Base-by-base conservation (phyloP, 2,888 invertebrate species). In the Pachliopta kotzebuea region DNA sequence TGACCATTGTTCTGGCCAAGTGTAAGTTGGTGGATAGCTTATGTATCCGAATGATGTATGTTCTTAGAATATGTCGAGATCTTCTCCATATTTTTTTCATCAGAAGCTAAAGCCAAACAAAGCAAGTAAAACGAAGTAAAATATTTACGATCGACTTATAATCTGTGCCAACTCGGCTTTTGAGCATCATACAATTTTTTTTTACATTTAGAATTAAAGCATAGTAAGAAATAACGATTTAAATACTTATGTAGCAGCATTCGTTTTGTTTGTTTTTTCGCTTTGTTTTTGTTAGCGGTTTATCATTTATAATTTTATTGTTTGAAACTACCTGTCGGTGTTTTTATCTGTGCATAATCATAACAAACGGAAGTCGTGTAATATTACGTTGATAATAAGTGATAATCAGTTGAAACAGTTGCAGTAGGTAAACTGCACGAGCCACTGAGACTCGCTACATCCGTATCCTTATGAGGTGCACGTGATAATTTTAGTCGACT, bases 341-440 rank as follows among this genome's bases (percentile, higher is more conserved):
- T 56, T 56, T 42, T 29, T 55, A 29, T 55, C 42, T 29, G 45
- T 20, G 56, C 17, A 23, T 26, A 26, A 20, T 60, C 20, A 31
- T 60, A 50, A 52, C 52, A 60, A 60, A 60, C 60, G 60, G 60
- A 60, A 55, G 61, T 37, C 60, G 26, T 45, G 20, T 50, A 50
- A 59, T n/a, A 21, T 56, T 55, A 61, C 42, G 54, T 49, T n/a
- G 0, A 4, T 61, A 60, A 52, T 60, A 50, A 20, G 23, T 21
- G 20, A 23, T 21, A 52, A 52, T 21, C 50, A 52, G 50, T 52
- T 52, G 7, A 52, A 52, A 52, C 21, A 21, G 50, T 52, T 21
- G 50, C 11, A 52, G 21, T 6, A 52, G 50, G 21, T 23, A 2
- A 52, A 52, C 11, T n/a, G 50, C n/a, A 21, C 21, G 21, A 8